phyloP scores from a whole-genome alignment of 2,113 vertebrate species.

The Ovibos moschatus region DNA sequence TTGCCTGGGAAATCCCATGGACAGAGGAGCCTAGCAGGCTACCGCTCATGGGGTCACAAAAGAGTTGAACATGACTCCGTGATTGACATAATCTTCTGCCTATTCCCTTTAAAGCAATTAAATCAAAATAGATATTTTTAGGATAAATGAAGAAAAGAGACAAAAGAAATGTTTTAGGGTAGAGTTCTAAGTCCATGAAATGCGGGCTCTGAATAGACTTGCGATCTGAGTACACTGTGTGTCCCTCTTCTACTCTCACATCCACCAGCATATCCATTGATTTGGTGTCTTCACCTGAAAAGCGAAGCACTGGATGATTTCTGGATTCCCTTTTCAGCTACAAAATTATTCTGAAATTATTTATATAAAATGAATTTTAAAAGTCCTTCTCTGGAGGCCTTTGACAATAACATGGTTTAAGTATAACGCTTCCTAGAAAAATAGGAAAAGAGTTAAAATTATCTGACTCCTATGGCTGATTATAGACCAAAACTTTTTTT shows the following conservation, averaged over 20 bases:
- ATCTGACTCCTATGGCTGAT: neutral
- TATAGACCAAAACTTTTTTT: neutral
- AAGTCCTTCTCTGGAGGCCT: neutral
- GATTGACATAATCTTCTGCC: neutral
- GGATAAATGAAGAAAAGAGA: neutral
- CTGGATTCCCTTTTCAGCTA: neutral
- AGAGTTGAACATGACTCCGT: neutral
- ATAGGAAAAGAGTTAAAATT: neutral
- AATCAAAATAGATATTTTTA: neutral
- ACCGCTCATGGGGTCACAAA: neutral
- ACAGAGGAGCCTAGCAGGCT: neutral
- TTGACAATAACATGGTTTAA: neutral
- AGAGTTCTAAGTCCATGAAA: neutral
- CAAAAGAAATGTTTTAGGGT: neutral
- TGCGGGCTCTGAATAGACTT: neutral
- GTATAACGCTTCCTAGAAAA: neutral
- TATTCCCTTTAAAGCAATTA: neutral
- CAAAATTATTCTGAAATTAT: neutral
- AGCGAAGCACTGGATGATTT: neutral
- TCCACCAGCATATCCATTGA: neutral
- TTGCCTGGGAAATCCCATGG: neutral
- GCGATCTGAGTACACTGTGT: neutral
- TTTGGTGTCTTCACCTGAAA: neutral
- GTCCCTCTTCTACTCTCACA: neutral
- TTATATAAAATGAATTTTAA: neutral